A percentile compares a stretch with the other conserved stretches of the same genome.
These are phyloP conservation scores for Dichetophora obliterata DNA, from an alignment of 2,888 invertebrate genomes.

Conservation along the genomic window DNA sequence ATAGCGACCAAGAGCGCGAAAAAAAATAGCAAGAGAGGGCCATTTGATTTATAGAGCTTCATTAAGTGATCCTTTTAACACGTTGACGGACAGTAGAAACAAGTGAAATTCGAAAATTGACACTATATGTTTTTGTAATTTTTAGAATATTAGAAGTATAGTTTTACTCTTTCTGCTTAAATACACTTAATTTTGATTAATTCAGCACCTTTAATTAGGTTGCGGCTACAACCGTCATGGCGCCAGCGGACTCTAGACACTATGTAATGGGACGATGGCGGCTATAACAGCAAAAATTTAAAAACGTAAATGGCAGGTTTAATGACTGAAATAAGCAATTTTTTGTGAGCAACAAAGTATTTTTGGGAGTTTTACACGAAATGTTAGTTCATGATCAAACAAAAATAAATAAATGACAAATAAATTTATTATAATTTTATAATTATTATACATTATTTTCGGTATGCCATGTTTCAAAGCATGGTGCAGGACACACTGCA, in stretches of 20 bases:
- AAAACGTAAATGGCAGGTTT: conserved; percentile 34
- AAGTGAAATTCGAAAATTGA: conserved; percentile 39
- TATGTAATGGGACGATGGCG: conserved; percentile 39
- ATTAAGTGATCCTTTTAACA: no score
- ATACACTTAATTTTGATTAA: conserved; percentile 41
- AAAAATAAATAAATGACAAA: conserved; percentile 40
- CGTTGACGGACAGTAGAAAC: conserved; percentile 30
- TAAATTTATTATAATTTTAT: conserved; percentile 27
- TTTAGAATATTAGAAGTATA: conserved; percentile 33
- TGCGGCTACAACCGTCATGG: conserved; percentile 39
- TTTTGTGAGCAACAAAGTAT: conserved; percentile 35
- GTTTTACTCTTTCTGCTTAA: conserved; percentile 41
- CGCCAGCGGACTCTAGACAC: conserved; percentile 36
- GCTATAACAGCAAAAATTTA: conserved; percentile 41
- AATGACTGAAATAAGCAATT: conserved; percentile 33
- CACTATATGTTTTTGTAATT: conserved; percentile 35
- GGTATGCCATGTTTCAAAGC: conserved; percentile 39
- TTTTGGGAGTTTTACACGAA: conserved; percentile 39
- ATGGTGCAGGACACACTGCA: conserved; percentile 39
- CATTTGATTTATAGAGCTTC: no score
- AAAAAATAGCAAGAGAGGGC: no score
- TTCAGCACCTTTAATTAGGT: conserved; percentile 42
- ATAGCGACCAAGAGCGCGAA: no score
- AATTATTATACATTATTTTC: conserved; percentile 31
- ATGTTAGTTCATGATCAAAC: conserved; percentile 27